These are phyloP conservation scores for Lepidochitona cinerea DNA, from an alignment of 2,888 invertebrate species.

Conservation along the genomic window DNA sequence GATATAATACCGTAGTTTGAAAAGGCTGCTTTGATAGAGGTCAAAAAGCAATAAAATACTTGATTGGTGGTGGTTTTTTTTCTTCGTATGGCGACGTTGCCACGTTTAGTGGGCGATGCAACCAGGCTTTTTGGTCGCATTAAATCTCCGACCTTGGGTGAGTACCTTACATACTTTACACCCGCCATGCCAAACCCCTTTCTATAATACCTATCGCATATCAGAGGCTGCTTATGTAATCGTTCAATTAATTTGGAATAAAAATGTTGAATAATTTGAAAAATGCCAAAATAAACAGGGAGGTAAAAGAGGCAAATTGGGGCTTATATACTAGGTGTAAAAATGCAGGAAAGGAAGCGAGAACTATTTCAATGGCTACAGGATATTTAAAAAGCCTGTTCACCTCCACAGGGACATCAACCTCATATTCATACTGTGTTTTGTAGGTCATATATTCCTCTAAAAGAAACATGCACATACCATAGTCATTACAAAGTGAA, in stretches of 20 bases:
- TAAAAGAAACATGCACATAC: background rate
- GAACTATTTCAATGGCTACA: background rate
- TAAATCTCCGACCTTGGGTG: too few relatives aligned
- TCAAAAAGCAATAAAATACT: too few relatives aligned
- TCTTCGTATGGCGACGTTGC: too few relatives aligned
- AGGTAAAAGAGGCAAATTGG: too few relatives aligned
- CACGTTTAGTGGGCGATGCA: too few relatives aligned
- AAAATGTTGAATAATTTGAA: background rate
- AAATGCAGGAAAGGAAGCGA: background rate
- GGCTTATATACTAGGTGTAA: background rate
- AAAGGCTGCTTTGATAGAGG: too few relatives aligned
- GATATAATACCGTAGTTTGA: too few relatives aligned
- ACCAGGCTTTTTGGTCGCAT: too few relatives aligned
- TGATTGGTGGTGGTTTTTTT: too few relatives aligned
- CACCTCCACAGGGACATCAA: background rate
- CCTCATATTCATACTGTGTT: background rate
- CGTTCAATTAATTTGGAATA: background rate
- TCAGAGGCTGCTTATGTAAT: background rate
- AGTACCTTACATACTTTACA: too few relatives aligned
- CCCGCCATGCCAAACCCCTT: too few relatives aligned
- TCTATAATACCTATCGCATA: too few relatives aligned
- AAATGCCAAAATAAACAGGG: background rate
- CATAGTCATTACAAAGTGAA: background rate
- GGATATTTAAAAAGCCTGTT: background rate
- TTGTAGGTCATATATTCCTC: constrained; percentile 1